Conservation (phyloP, 2,113 vertebrate species). For the Bagarius yarrelli region DNA sequence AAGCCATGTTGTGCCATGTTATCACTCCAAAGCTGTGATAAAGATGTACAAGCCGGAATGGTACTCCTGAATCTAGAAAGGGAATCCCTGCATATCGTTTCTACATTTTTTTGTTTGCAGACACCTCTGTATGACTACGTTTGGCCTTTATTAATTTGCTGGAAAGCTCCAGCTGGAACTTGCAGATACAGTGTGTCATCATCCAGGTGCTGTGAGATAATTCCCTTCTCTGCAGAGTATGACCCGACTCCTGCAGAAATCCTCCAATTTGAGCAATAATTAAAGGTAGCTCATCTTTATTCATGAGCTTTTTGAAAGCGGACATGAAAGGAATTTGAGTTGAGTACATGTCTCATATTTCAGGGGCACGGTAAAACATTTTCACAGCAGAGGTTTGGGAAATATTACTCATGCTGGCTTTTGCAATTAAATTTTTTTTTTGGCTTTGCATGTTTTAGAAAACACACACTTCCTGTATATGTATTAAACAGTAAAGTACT, state of each 20-base stretch:
- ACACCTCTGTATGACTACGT: slow-evolving; percentile 7
- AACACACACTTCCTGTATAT: neutral
- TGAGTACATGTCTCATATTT: slow-evolving; percentile 41
- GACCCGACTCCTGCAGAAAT: slow-evolving; percentile 28
- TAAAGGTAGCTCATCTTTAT: slow-evolving; percentile 65
- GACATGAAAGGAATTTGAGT: slow-evolving; percentile 57
- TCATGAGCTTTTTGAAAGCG: slow-evolving; percentile 61
- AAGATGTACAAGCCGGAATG: neutral
- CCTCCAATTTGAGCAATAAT: slow-evolving; percentile 55
- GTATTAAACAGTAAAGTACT: neutral
- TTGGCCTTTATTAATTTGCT: slow-evolving; percentile 32
- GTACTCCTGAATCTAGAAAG: slow-evolving; percentile 5
- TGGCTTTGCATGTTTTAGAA: neutral
- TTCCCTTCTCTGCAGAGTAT: slow-evolving; percentile 54
- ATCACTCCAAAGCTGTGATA: neutral
- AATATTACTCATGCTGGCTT: slow-evolving; percentile 53
- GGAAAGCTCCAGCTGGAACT: slow-evolving; percentile 44
- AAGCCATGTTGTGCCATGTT: slow-evolving; percentile 17
- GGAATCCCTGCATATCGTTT: neutral
- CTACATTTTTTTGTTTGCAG: neutral
- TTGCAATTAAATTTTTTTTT: slow-evolving; percentile 4
- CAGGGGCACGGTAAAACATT: slow-evolving; percentile 44
- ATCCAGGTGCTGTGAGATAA: slow-evolving; percentile 61
- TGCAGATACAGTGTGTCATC: slow-evolving; percentile 51
- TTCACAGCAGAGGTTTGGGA: slow-evolving; percentile 46